These are phyloP conservation scores for Dynastes maya DNA, from an alignment of 2,888 invertebrate genomes.

Conservation along the genomic window DNA sequence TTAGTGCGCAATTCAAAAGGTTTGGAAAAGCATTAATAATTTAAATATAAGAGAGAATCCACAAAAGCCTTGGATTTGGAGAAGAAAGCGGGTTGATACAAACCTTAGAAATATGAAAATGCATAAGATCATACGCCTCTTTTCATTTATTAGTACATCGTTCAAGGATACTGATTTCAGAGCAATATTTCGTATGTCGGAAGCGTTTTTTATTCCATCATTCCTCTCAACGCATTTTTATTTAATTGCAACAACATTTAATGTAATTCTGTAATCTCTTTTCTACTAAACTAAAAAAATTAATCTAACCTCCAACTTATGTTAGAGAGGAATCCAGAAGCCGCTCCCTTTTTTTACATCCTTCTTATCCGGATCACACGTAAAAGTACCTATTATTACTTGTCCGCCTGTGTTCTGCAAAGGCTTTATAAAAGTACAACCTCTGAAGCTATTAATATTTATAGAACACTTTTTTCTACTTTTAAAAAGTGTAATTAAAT, in stretches of 20 bases:
- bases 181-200: no score
- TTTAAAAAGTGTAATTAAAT: conserved; percentile 21
- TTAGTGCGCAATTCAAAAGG: no score
- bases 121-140: no score
- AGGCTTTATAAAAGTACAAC: neutral
- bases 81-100: no score
- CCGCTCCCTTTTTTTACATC: conserved; percentile 33
- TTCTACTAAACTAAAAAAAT: neutral
- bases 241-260: neutral
- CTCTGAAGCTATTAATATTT: neutral
- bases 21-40: no score
- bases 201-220: no score
- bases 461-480: neutral
- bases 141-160: no score
- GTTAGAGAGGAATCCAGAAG: conserved; percentile 33
- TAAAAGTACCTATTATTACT: neutral
- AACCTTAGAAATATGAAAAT: no score
- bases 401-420: neutral
- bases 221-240: neutral
- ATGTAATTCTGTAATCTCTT: neutral
- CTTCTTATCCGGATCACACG: conserved; percentile 34
- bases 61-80: no score
- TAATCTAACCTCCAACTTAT: conserved; percentile 18
- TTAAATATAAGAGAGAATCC: no score
- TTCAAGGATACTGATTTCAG: no score